Base-by-base conservation (phyloP, 37 sponge, comb jelly and placozoan genomes). In the Chondrilla cf. caribensis region DNA sequence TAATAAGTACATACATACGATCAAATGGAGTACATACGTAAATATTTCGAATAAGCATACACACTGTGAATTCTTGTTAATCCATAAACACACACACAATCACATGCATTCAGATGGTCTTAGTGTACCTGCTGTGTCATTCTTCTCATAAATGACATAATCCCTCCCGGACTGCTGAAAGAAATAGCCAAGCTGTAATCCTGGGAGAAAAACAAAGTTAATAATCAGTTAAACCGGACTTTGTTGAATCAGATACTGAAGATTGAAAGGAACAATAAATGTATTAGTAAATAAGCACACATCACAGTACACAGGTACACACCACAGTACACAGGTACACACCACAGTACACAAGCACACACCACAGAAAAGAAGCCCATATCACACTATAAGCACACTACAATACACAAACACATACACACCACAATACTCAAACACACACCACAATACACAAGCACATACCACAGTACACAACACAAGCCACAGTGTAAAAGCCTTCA, bases 161-260 rank as follows among this genome's bases (percentile, higher is more conserved):
- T 86, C 84, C 2, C 87, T 77, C 21, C 77, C 64, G 0, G 86
- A 66, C 38, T 80, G 54, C 21, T 86, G 75, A 1, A 90, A 33
- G 70, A 87, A 90, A 36, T 86, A 86, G 4, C 85, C 90, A 25
- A 90, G 38, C 54, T 90, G 90, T 19, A 90, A 41, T 18, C 79
- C 79, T 77, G 22, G 11, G 24, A 25, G 5, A 73, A 31, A 67
- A 31, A 67, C 35, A 26, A 29, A 33, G 35, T 33, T 17, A 17
- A 67, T 28, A 33, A 29, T 33, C 35, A 67, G 17, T 60, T 22
- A 6, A 60, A 60, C 15, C 22, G 25, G 25, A n/a, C 25, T 3
- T n/a, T 59, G 25, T 6, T 3, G 25, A 59, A 2, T 3, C 25
- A 18, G 57, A 54, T 54, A 18, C 57, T 54, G 57, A 18, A 54